Evolutionary conservation across 2,888 invertebrate species (phyloP), one percentile per base, ranked within the genome.

Genomic region (Prionchulus punctatus): DNA sequence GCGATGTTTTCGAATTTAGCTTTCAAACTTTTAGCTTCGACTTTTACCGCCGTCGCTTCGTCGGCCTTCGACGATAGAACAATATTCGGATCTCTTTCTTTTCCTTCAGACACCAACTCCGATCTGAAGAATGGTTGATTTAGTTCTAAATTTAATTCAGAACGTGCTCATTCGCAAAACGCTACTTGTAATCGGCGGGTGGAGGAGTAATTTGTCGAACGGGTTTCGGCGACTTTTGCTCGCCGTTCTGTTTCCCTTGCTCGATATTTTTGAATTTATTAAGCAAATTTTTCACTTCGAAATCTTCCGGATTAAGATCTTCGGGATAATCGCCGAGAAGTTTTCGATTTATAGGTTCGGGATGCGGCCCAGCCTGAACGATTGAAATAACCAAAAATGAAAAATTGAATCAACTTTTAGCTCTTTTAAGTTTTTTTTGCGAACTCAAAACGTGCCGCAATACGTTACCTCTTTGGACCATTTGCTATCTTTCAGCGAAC

Each of bases 1-100:
- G 66, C 66, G 25, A 69, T 70, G 23, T 67, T 67, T 62, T 69
- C 67, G 69, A 69, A 70, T 53, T 68, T 70, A 53, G 66, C 64
- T 56, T 69, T 70, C 50, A 70, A 62, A 48, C 28, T 28, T 28
- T 49, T 49, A 3, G 62, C 64, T 57, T 64, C 68, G 53, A 69
- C 62, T 60, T 30, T 60, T 59, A 56, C n/a, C n/a, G n/a, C n/a
- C n/a, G 18, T 36, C 18, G 7, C 36, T 7, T 36, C 12, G 36
- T 36, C 12, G 36, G 12, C 36, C 7, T 36, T 36, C 36, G 7
- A 7, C 12, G 12, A 7, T 12, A 30, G 25, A 1, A 58, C 47
- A 2, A 51, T 27, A 25, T 31, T 36, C n/a, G 57, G 53, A 54
- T 58, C 57, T 1, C 48, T 26, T 30, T 58, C 56, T 25, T 23